These are phyloP conservation scores for cat (Felis catus) DNA, from an alignment of 2,113 vertebrate species.

Conservation along the genomic window DNA sequence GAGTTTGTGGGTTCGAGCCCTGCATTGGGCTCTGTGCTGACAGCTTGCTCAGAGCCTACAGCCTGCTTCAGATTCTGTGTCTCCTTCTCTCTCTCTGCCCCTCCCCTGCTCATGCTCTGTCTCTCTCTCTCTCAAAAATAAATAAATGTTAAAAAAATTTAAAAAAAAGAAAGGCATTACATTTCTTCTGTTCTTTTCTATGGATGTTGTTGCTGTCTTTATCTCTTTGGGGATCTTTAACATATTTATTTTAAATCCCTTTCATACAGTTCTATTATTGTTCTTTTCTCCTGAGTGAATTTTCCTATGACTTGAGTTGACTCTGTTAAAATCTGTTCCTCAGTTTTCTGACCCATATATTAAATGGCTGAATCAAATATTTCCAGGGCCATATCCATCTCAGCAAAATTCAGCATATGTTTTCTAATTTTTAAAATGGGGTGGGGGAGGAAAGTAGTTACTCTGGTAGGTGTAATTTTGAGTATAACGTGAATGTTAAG, in stretches of 20 bases:
- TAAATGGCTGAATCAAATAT: neutral
- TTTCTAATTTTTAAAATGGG: neutral
- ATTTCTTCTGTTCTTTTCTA: neutral
- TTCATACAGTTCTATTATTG: neutral
- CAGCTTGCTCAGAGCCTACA: too few relatives aligned
- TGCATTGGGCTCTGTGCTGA: too few relatives aligned
- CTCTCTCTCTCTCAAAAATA: too few relatives aligned
- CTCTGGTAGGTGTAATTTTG: neutral
- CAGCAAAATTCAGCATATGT: neutral
- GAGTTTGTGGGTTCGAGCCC: too few relatives aligned
- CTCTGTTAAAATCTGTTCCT: neutral
- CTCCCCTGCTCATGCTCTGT: too few relatives aligned
- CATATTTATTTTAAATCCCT: neutral
- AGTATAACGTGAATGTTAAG: neutral
- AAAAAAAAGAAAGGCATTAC: neutral
- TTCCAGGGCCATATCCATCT: neutral
- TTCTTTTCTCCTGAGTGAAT: neutral
- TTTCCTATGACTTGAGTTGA: neutral
- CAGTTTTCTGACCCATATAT: neutral
- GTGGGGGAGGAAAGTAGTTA: neutral
- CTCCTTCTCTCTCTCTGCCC: too few relatives aligned
- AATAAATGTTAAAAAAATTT: too few relatives aligned
- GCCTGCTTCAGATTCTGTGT: too few relatives aligned
- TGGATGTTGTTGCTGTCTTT: neutral
- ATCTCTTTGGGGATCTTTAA: neutral